A percentile compares a stretch with the other conserved stretches of the same genome.
phyloP scores from a whole-genome alignment of 2,797 vertebrate genomes.

The Chiloscyllium punctatum region DNA sequence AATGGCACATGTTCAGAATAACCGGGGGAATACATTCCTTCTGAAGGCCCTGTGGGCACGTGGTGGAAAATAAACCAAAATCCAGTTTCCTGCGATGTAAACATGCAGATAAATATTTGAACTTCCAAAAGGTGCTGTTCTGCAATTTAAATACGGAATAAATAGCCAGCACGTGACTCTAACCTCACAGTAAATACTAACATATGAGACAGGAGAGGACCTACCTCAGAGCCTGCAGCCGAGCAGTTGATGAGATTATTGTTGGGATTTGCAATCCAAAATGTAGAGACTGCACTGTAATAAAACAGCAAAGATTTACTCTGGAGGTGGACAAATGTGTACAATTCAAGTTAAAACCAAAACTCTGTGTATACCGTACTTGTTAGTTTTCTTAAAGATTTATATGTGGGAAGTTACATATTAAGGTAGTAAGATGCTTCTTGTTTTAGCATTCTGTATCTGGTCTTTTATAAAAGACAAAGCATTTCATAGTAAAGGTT shows the following conservation, averaged over 20 bases:
- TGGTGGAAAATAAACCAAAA: conserved; percentile 98
- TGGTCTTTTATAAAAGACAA: not conserved
- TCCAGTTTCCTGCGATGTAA: conserved; percentile 75
- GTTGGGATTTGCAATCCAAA: conserved; percentile 93
- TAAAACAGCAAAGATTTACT: conserved; percentile 42
- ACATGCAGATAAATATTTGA: not conserved
- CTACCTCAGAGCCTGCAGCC: conserved; percentile 86
- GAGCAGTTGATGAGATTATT: conserved; percentile 83
- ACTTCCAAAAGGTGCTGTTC: not conserved
- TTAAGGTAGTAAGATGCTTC: not conserved
- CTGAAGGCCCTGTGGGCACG: conserved; percentile 83
- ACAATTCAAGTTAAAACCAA: not conserved
- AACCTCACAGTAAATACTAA: not conserved
- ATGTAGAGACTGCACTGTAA: conserved; percentile 81
- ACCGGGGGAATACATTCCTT: conserved; percentile 82
- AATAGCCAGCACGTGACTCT: not conserved
- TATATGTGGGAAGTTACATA: not conserved
- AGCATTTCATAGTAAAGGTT: not conserved
- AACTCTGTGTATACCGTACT: too few species aligned
- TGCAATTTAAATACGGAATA: too few species aligned
- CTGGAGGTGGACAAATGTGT: not conserved
- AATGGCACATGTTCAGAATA: conserved; percentile 81
- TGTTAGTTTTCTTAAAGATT: not conserved
- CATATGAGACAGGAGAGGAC: conserved; percentile 43
- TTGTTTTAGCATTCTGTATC: not conserved